Evolutionary conservation across 1,140 invertebrate genomes (phyloP), one percentile per base, ranked within the genome.

Genomic region (Conopomorpha cramerella): DNA sequence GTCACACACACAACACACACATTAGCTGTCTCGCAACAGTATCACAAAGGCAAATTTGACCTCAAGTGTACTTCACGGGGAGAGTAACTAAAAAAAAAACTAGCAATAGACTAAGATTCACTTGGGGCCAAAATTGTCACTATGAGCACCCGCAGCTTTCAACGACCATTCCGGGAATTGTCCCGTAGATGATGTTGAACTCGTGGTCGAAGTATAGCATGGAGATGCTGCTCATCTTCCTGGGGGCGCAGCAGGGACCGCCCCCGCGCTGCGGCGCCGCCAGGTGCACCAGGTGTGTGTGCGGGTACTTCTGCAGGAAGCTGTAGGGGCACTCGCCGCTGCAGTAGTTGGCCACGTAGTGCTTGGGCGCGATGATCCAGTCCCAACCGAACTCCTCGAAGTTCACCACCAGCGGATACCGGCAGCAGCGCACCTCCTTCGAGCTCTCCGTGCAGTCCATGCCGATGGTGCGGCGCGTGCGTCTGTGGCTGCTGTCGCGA

Each of bases 361-460:
- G 86, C 51, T 92, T 92, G 0, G 96, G 96, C 0, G 95, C 95
- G 19, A 99, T 94, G 51, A 99, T 95, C 90, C 95, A 99, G 55
- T 98, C 94, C 95, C 96, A 98, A 8, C 94, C 95, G 56, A 99
- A 95, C 45, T 93, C 91, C 48, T 90, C 91, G 73, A 99, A 99
- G 77, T 98, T 93, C 8, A 99, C 94, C 8, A 91, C 91, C 11
- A 99, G 81, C 1, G 92, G 90, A 65, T 95, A 95, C 10, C 92
- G 86, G 62, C 93, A 96, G 67, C 93, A 95, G 14, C 91, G 82
- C 2, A 84, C 82, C 53, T 95, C 91, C 37, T 88, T 82, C 3
- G 84, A 86, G 27, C 65, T 83, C 43, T 91, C 89, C 42, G 89
- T 85, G 70, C 90, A 92, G 52, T 88, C 87, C 33, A 91, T 81